phyloP scores from a whole-genome alignment of 2,888 invertebrate genomes.

The Sinhomidia bicolor region DNA sequence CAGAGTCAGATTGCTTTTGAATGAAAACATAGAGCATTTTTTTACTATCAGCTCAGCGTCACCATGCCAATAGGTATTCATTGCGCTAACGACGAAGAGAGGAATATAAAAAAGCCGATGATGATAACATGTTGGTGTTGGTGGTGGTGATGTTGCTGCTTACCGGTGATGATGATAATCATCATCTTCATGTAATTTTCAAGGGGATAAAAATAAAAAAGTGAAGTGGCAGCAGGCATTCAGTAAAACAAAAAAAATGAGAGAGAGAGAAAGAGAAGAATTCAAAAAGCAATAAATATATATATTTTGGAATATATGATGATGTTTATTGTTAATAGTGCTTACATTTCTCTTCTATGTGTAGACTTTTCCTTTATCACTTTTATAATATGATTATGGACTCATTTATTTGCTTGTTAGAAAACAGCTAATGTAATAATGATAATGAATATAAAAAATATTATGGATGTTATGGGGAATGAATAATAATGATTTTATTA shows the following conservation, averaged over 20 bases:
- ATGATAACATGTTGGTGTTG: constrained; percentile 40
- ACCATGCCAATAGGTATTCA: constrained; percentile 29
- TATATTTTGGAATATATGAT: constrained; percentile 61
- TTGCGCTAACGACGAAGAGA: constrained; percentile 16
- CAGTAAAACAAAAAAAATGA: constrained; percentile 19
- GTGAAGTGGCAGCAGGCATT: constrained; percentile 58
- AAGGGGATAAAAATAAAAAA: constrained; percentile 53
- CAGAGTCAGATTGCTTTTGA: constrained; percentile 66
- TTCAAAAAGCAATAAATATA: constrained; percentile 63
- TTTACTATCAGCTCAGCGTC: constrained; percentile 25
- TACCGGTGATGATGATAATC: constrained; percentile 2
- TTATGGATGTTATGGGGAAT: too few relatives aligned
- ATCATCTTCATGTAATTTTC: constrained; percentile 28
- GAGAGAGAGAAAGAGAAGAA: too few relatives aligned
- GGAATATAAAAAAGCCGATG: constrained; percentile 6
- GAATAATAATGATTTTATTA: background rate
- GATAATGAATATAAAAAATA: constrained; percentile 12
- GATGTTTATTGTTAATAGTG: background rate
- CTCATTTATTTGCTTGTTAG: constrained; percentile 61
- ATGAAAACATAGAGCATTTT: constrained; percentile 42
- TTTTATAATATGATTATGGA: constrained; percentile 45
- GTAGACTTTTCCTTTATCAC: constrained; percentile 29
- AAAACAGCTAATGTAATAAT: constrained; percentile 33
- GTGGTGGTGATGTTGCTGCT: constrained; percentile 3
- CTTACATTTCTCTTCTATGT: background rate